Evolutionary conservation across 2,888 invertebrate genomes (phyloP).

Genomic region (Hypolimnas misippus): DNA sequence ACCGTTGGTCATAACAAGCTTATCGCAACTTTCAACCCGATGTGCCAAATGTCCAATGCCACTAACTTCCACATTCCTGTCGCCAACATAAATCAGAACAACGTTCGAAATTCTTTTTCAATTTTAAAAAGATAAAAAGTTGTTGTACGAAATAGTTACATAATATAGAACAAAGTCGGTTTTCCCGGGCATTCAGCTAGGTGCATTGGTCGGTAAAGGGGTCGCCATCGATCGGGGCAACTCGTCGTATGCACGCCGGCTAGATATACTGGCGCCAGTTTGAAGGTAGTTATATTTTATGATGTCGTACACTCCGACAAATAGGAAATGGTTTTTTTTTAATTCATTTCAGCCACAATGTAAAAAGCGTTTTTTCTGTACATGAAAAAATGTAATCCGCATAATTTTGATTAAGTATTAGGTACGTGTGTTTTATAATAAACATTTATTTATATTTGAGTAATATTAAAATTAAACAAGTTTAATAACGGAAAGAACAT

Average conservation of each 20-base stretch:
- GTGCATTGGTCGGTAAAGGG: constrained; percentile 81
- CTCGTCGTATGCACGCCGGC: constrained; percentile 57
- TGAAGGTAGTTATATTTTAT: constrained; percentile 46
- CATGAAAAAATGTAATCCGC: too few species aligned
- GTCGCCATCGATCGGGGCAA: constrained; percentile 76
- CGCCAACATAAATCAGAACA: constrained; percentile 4
- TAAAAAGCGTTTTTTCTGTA: not conserved
- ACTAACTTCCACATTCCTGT: not conserved
- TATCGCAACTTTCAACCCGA: not conserved
- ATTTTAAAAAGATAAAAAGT: constrained; percentile 18
- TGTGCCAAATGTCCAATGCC: not conserved
- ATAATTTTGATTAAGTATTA: too few species aligned
- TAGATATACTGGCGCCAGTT: constrained; percentile 54
- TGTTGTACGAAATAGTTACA: constrained; percentile 52
- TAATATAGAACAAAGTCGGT: constrained; percentile 47
- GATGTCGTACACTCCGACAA: constrained; percentile 23
- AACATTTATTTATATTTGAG: not conserved
- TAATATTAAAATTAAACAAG: not conserved
- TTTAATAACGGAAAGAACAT: constrained; percentile 10
- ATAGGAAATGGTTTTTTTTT: not conserved
- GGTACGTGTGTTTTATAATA: too few species aligned
- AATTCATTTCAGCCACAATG: not conserved
- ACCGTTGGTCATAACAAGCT: not conserved
- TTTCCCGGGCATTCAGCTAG: constrained; percentile 70
- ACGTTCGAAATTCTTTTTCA: constrained; percentile 7